Evolutionary conservation across 2,888 invertebrate genomes (phyloP), one percentile per base, ranked within the genome.

Genomic region (Plutella xylostella): DNA sequence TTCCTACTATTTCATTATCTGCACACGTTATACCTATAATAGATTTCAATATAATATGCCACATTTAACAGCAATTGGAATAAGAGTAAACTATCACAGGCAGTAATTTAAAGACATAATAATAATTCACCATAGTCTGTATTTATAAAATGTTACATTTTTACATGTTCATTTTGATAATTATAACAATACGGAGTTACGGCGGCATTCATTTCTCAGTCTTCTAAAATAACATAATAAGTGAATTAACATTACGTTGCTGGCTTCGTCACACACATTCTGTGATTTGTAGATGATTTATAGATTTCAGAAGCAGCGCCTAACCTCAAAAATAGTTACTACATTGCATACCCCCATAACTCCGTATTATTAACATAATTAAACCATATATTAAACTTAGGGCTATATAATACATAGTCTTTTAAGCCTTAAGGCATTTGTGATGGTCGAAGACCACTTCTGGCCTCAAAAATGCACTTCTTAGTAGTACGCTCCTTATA

Each of bases 131-230:
- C 61, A 65, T 62, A 65, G 60, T 74, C 70, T 73, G 42, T 73
- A 68, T 72, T 71, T 68, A 68, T 69, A 70, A 71, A 72, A 63
- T 71, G 70, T 66, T 76, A 75, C 72, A 73, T 74, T 74, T 77
- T 66, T 77, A 76, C 76, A 75, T 62, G 68, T 60, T 63, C 58
- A 59, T 58, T 64, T 63, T 65, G 60, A 65, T 61, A 45, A 38
- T 39, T 12, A 34, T 20, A 67, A 70, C 72, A 77, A 74, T 77
- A 75, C 76, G 72, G 71, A 76, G 75, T 75, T 72, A 55, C 58
- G 60, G 66, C 53, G 52, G 58, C 54, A 66, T 59, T 61, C 61
- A 55, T 45, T 48, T 44, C 55, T 66, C 71, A 71, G 70, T 69
- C 66, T 69, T 63, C 17, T 33, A 33, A n/a, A n/a, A n/a, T n/a